Conservation (phyloP, 2,888 invertebrate species). For the Cheilosia soror region DNA sequence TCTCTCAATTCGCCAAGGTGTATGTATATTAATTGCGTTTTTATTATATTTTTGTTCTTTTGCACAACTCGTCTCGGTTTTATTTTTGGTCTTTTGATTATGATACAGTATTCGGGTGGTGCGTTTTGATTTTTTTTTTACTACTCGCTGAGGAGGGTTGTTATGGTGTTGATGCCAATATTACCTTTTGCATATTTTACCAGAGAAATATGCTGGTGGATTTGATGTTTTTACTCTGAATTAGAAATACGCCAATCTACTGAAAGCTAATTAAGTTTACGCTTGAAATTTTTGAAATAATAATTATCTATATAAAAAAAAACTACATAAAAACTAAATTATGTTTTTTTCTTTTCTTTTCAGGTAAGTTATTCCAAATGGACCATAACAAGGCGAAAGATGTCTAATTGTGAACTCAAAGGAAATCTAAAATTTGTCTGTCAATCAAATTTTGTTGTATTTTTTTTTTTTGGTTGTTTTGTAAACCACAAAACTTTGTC, state of each 20-base stretch:
- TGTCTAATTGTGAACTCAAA: conserved; percentile 45
- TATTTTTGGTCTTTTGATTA: conserved; percentile 67
- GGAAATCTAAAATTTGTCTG: conserved; percentile 43
- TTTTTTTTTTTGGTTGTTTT: not conserved
- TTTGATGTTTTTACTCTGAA: not conserved
- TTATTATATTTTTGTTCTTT: not conserved
- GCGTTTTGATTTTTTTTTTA: not conserved
- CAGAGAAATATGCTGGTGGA: conserved; percentile 38
- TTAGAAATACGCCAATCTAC: conserved; percentile 44
- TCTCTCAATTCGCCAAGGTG: conserved; percentile 31
- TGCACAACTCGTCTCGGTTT: conserved; percentile 15
- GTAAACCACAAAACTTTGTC: conserved; percentile 20
- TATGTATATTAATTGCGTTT: conserved; percentile 52
- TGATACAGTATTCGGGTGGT: conserved; percentile 1
- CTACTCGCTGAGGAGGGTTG: conserved; percentile 29
- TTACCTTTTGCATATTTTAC: conserved; percentile 45
- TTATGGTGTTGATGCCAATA: conserved; percentile 51
- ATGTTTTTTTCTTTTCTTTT: conserved; percentile 40
- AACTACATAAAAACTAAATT: not conserved
- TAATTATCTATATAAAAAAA: conserved; percentile 30
- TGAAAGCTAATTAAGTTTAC: conserved; percentile 48
- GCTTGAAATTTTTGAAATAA: not conserved
- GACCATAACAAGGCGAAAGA: conserved; percentile 39
- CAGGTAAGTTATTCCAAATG: conserved; percentile 69
- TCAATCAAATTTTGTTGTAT: conserved; percentile 48